These are phyloP conservation scores for Lacerta viridis DNA, from an alignment of 2,797 vertebrate species.

Conservation along the genomic window DNA sequence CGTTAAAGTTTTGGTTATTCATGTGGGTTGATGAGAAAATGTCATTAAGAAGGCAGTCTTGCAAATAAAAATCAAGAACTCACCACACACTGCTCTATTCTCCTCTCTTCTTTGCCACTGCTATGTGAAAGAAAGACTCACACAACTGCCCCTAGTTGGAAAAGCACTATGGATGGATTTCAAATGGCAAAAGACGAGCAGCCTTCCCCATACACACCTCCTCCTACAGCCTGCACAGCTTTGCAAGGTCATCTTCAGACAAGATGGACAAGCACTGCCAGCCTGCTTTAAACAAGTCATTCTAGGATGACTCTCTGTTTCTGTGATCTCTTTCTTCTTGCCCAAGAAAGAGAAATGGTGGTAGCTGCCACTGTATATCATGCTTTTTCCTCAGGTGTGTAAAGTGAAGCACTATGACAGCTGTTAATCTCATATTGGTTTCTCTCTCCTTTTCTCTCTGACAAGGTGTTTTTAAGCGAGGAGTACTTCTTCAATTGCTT, in stretches of 20 bases:
- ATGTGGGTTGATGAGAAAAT: neutral
- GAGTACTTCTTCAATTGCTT: conserved; percentile 30
- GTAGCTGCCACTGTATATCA: neutral
- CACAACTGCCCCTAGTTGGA: neutral
- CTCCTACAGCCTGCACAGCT: neutral
- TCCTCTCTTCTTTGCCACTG: neutral
- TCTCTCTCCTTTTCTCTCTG: neutral
- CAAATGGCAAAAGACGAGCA: neutral
- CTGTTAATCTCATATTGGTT: neutral
- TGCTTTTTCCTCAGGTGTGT: neutral
- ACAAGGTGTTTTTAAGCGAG: neutral
- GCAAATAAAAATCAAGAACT: conserved; percentile 2
- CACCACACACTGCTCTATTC: neutral
- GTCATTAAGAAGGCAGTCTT: neutral
- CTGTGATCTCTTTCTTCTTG: neutral
- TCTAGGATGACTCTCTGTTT: neutral
- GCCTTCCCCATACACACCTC: neutral
- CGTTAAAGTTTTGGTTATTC: neutral
- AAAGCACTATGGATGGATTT: neutral
- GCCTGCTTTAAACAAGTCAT: neutral
- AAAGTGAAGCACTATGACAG: neutral
- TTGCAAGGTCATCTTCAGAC: neutral
- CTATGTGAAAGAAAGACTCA: neutral
- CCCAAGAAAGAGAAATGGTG: neutral
- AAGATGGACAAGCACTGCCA: neutral